A percentile compares a stretch with the other conserved stretches of the same genome.
phyloP scores from a whole-genome alignment of 2,888 invertebrate species.

The Rotaria macrura region DNA sequence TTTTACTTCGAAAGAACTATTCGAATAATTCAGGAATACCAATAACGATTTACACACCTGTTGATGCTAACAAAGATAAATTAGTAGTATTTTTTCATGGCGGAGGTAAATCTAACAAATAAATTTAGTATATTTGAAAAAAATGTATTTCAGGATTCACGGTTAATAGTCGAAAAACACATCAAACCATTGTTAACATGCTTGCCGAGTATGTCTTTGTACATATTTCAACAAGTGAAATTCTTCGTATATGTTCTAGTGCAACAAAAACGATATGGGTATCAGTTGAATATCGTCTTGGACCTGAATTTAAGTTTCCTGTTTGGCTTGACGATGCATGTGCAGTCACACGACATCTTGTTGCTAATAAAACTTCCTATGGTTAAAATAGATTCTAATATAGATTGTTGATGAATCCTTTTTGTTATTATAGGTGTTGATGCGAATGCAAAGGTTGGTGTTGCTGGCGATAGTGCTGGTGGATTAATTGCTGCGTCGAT shows the following conservation, averaged over 20 bases:
- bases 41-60: background rate
- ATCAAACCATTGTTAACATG: background rate
- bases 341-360: slow-evolving; percentile 40
- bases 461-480: slow-evolving; percentile 42
- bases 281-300: slow-evolving; percentile 43
- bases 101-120: background rate
- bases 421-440: slow-evolving; percentile 38
- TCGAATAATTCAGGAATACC: background rate
- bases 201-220: background rate
- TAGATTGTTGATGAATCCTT: background rate
- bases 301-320: slow-evolving; percentile 43
- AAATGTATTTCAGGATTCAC: background rate
- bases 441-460: slow-evolving; percentile 41
- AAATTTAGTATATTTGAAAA: no score
- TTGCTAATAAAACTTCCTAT: slow-evolving; percentile 40
- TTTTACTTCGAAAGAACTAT: background rate
- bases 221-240: no score
- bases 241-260: background rate
- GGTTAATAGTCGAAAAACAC: background rate
- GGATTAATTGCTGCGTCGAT: slow-evolving; percentile 41
- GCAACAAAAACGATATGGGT: slow-evolving; percentile 39
- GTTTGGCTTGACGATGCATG: slow-evolving; percentile 42
- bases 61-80: background rate
- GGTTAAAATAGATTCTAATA: slow-evolving; percentile 34
- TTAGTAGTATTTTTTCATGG: slow-evolving; percentile 15